These are phyloP conservation scores for Rotaria sp. DNA, from an alignment of 2,888 invertebrate species.

Conservation along the genomic window DNA sequence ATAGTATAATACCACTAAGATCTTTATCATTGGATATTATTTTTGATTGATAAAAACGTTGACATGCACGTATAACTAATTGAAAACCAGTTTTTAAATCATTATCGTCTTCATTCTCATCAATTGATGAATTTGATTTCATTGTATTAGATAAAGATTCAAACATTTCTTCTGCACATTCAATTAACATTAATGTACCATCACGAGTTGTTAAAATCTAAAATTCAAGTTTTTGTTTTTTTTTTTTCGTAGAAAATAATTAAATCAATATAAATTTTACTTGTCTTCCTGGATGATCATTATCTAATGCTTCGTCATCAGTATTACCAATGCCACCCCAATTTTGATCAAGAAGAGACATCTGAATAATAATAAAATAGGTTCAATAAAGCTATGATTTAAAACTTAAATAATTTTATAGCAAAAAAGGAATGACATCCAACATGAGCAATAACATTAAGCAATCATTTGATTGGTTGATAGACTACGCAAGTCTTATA, in stretches of 20 bases:
- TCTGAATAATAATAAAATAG: neutral
- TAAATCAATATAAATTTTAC: neutral
- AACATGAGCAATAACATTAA: neutral
- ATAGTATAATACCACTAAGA: conserved; percentile 55
- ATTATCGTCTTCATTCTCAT: neutral
- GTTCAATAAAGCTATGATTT: neutral
- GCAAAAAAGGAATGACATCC: neutral
- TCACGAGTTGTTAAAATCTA: conserved; percentile 35
- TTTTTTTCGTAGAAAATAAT: neutral
- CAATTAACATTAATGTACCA: conserved; percentile 53
- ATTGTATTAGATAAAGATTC: conserved; percentile 35
- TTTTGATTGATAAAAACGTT: conserved; percentile 56
- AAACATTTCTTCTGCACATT: conserved; percentile 54
- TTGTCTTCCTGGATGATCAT: neutral
- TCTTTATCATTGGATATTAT: conserved; percentile 57
- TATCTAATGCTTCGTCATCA: neutral
- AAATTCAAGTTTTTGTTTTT: neutral
- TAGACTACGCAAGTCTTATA: neutral
- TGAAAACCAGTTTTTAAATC: conserved; percentile 1
- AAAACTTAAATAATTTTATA: neutral
- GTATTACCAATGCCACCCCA: neutral
- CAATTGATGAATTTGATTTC: neutral
- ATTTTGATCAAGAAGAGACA: neutral
- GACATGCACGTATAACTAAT: conserved; percentile 48
- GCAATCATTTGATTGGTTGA: neutral